Evolutionary conservation across 2,888 invertebrate species (phyloP).

Genomic region (Elysia crispata): DNA sequence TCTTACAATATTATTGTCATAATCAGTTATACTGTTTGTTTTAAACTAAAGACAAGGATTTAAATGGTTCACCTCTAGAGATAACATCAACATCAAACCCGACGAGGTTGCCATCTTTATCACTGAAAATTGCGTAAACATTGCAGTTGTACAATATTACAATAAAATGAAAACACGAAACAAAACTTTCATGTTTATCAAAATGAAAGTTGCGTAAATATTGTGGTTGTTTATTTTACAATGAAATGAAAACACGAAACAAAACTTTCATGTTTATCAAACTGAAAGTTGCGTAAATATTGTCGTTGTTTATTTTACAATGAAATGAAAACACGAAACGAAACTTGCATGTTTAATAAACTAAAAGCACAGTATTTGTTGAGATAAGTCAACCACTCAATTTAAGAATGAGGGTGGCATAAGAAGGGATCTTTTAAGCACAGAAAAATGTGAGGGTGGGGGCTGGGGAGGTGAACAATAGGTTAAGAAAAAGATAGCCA

Average conservation of each 20-base stretch:
- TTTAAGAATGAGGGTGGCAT: too few relatives aligned
- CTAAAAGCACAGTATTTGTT: constrained; percentile 30
- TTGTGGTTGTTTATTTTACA: background rate
- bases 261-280: constrained; percentile 42
- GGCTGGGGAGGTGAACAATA: too few relatives aligned
- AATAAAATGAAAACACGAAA: background rate
- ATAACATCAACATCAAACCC: constrained; percentile 55
- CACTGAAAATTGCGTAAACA: constrained; percentile 39
- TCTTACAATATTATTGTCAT: too few relatives aligned
- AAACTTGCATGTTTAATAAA: constrained; percentile 43
- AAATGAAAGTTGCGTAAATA: constrained; percentile 38
- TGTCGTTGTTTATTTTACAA: background rate
- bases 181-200: constrained; percentile 37
- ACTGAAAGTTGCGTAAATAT: constrained; percentile 31
- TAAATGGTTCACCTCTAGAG: constrained; percentile 43
- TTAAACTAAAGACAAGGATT: too few relatives aligned
- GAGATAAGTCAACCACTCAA: too few relatives aligned
- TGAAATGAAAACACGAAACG: background rate
- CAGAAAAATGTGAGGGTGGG: too few relatives aligned
- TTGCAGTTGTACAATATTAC: background rate
- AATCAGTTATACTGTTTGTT: too few relatives aligned
- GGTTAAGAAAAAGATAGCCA: too few relatives aligned
- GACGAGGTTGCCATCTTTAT: constrained; percentile 48
- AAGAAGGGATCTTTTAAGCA: too few relatives aligned
- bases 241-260: background rate